Evolutionary conservation across 2,888 invertebrate species (phyloP), one percentile per base, ranked within the genome.

Genomic region (Mamestra brassicae): DNA sequence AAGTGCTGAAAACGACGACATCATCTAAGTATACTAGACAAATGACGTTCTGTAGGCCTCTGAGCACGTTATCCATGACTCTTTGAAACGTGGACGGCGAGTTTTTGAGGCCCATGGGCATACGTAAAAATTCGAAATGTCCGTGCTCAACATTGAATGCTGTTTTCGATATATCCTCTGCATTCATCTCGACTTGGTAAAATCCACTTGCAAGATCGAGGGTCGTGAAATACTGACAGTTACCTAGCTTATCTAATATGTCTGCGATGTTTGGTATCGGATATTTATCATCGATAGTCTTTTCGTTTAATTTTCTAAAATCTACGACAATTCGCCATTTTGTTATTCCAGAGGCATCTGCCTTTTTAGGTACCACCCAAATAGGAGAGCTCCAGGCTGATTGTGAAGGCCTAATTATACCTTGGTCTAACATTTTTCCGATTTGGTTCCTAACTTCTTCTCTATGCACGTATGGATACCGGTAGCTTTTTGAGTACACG

Each of bases 211-310:
- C 42, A 7, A 42, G 7, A 42, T 42, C 42, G 4, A 42, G 7
- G 42, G 42, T 42, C 1, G 42, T 42, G 42, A 42, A 42, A 7
- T 42, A 42, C 7, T 42, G 42, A 42, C 42, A 42, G 42, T 3
- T 72, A 4, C 71, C 71, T 38, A 71, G 15, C 5, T 71, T 71
- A 6, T 71, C 71, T 2, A 72, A 17, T 0, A 72, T 42, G 11
- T 64, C 72, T 2, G 26, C 7, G 2, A 73, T 47, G 4, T 47
- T 47, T 13, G 47, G 47, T 10, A 47, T 47, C 2, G 47, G 47
- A 4, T 47, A 47, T 13, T 50, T 50, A 7, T 50, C 15, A 50
- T 50, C 50, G 3, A 50, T 15, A 4, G 50, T 50, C 15, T 50
- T 15, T 15, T 50, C 50, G 15, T 50, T 50, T 5, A 50, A 15